Percentiles rank a stretch among this genome's conserved stretches.
Conservation (phyloP, 1,140 invertebrate species). For the Drosophila nigromelanica region DNA sequence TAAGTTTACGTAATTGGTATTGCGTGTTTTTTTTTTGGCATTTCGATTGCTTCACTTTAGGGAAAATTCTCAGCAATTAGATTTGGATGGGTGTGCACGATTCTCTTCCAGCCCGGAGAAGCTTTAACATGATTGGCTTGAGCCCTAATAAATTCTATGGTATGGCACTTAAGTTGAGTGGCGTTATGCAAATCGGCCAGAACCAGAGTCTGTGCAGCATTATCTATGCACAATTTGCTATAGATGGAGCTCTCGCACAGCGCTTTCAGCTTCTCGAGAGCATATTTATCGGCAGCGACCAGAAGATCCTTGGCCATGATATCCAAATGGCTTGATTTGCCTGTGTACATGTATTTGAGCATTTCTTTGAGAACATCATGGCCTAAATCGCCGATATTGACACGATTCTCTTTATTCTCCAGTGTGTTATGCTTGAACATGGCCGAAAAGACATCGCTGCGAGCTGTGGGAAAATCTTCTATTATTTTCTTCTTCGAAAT, state of each 20-base stretch:
- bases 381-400: background rate
- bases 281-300: too few species aligned
- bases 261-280: too few species aligned
- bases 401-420: background rate
- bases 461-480: background rate
- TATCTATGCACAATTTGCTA: background rate
- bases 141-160: too few species aligned
- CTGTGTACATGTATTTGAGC: background rate
- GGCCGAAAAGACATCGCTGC: background rate
- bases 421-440: background rate
- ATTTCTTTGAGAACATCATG: background rate
- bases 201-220: background rate
- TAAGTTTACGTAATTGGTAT: too few species aligned
- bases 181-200: too few species aligned
- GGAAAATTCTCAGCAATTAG: conserved; percentile 1
- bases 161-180: too few species aligned
- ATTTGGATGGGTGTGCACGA: background rate
- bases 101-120: background rate
- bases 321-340: background rate
- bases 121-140: background rate
- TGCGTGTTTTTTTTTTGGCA: background rate
- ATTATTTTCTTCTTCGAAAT: too few species aligned
- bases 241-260: background rate
- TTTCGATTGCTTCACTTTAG: background rate
- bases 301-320: too few species aligned